Percentiles rank a stretch among this genome's conserved stretches.
Evolutionary conservation across 2,888 invertebrate species (phyloP).

Genomic region (Parascotia fuliginaria): DNA sequence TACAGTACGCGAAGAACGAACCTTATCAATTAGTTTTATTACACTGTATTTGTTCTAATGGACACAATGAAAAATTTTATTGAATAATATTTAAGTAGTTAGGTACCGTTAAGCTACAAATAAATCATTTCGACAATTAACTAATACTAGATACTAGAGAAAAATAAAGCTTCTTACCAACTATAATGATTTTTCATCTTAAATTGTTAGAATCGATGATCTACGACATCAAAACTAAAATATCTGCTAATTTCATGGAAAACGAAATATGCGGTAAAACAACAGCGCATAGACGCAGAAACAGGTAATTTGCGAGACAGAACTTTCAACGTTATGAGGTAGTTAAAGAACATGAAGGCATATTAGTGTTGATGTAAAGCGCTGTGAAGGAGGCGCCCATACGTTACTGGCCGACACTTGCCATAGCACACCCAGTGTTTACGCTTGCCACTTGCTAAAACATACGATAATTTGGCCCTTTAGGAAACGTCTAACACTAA

Average conservation of each 20-base stretch:
- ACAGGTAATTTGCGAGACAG: conserved; percentile 28
- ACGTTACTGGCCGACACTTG: conserved; percentile 16
- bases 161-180: background rate
- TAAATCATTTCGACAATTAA: too few species aligned
- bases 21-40: background rate
- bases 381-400: conserved; percentile 21
- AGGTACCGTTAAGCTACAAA: too few species aligned
- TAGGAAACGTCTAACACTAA: conserved; percentile 5
- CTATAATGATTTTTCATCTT: background rate
- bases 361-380: conserved; percentile 37
- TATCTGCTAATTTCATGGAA: background rate
- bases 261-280: background rate
- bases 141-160: too few species aligned
- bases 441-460: conserved; percentile 19
- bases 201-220: background rate
- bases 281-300: conserved; percentile 8
- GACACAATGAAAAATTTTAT: too few species aligned
- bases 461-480: conserved; percentile 20
- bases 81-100: too few species aligned
- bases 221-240: background rate
- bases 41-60: background rate
- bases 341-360: conserved; percentile 29
- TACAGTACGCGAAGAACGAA: background rate
- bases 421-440: conserved; percentile 21
- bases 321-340: conserved; percentile 38